Evolutionary conservation across 2,113 vertebrate species (phyloP), one percentile per base, ranked within the genome.

Genomic region (Poeciliopsis prolifica): DNA sequence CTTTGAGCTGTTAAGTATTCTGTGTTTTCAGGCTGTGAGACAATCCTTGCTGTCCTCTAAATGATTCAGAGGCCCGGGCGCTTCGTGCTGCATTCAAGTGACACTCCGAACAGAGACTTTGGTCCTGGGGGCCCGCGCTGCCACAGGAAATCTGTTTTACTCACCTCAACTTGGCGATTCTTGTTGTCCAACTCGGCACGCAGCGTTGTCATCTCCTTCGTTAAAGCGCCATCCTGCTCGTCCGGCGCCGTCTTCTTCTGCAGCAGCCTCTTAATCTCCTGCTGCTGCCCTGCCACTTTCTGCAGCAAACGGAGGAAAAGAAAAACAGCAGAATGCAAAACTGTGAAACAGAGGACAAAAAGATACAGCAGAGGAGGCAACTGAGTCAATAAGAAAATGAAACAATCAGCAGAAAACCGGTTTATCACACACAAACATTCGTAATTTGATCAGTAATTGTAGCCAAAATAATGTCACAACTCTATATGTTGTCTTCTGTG

Each of bases 101-200:
- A 88, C 93, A 94, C 94, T 95, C 90, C 92, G 89, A 88, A 92
- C 26, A 93, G 90, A 92, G 79, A 79, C 88, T 65, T 92, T 86
- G 93, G 48, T 72, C 93, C 94, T 94, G 90, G 90, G 86, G 79
- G 91, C 93, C 92, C 94, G 87, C 75, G 90, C 81, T 62, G 90
- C 80, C 87, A 86, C 81, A 84, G 83, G 66, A 77, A 89, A 95
- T 92, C 88, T 87, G 89, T 93, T 90, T 85, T 91, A 89, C 91
- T 89, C 94, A 98, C 97, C 97, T 97, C 93, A 91, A 96, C 90
- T 95, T 97, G 96, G 86, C 93, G 92, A 88, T 92, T 96, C 92
- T 94, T 95, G 93, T 95, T 94, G 93, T 93, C 92, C 92, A 96
- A 94, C 93, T 96, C 95, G 89, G 93, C 88, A 75, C 92, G 93